Percentiles rank a stretch among this genome's conserved stretches.
Conservation (phyloP, 2,113 vertebrate species). For the Tachycineta bicolor region DNA sequence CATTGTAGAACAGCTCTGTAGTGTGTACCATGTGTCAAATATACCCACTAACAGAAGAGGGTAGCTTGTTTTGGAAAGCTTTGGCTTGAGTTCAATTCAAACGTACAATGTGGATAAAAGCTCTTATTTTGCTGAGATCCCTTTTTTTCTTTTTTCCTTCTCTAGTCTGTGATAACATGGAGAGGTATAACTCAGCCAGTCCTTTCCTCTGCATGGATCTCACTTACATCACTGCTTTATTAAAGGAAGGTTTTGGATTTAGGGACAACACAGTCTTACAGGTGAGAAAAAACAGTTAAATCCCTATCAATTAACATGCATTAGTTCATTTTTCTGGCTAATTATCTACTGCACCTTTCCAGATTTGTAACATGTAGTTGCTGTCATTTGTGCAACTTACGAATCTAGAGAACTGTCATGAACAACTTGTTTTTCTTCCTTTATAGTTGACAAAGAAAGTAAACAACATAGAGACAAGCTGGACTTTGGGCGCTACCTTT, state of each 20-base stretch:
- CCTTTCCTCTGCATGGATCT: slow-evolving; percentile 98
- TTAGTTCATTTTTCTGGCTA: not conserved
- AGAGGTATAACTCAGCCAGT: slow-evolving; percentile 86
- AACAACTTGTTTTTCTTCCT: slow-evolving; percentile 12
- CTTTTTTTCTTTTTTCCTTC: not conserved
- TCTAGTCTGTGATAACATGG: slow-evolving; percentile 93
- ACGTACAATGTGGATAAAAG: not conserved
- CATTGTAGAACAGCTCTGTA: not conserved
- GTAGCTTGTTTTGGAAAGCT: not conserved
- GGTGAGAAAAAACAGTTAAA: slow-evolving; percentile 71
- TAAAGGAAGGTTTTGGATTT: slow-evolving; percentile 97
- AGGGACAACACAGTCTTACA: slow-evolving; percentile 88
- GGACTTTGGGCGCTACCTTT: slow-evolving; percentile 95
- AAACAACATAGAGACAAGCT: slow-evolving; percentile 95
- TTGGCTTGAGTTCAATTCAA: not conserved
- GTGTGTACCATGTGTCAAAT: not conserved
- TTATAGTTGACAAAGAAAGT: slow-evolving; percentile 93
- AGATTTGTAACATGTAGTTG: not conserved
- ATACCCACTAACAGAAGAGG: not conserved
- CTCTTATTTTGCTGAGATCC: not conserved
- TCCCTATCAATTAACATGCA: not conserved
- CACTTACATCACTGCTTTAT: slow-evolving; percentile 92
- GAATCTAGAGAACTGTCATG: not conserved
- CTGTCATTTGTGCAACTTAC: not conserved
- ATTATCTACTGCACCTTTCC: not conserved